Evolutionary conservation across 2,797 vertebrate species (phyloP).

Genomic region (Fundulus diaphanus): DNA sequence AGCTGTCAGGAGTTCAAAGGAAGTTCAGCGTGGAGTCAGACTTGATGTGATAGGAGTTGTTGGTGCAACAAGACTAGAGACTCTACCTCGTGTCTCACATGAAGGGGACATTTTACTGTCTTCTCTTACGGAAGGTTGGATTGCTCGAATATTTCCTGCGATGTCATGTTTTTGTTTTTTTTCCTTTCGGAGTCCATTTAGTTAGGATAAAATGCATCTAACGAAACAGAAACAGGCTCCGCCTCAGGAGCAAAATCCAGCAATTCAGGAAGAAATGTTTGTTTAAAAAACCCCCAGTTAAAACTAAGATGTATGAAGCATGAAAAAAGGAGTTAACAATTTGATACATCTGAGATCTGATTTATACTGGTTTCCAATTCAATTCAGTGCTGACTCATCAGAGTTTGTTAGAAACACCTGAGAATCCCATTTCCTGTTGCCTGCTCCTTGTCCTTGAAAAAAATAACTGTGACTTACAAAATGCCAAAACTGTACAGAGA

Average conservation of each 20-base stretch:
- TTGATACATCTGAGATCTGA: constrained; percentile 13
- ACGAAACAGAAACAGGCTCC: constrained; percentile 34
- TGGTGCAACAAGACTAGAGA: constrained; percentile 54
- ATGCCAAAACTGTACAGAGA: constrained; percentile 17
- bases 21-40: constrained; percentile 66
- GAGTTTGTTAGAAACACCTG: constrained; percentile 25
- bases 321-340: constrained; percentile 23
- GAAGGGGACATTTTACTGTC: constrained; percentile 40
- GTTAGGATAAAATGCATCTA: background rate
- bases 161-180: constrained; percentile 61
- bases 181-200: background rate
- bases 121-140: constrained; percentile 50
- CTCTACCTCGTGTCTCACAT: constrained; percentile 47
- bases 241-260: background rate
- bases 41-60: constrained; percentile 58
- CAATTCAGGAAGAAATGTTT: constrained; percentile 29
- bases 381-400: constrained; percentile 21
- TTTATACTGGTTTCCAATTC: constrained; percentile 32
- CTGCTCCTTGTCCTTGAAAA: constrained; percentile 29
- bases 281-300: constrained; percentile 16
- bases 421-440: constrained; percentile 20
- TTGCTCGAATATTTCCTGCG: constrained; percentile 31
- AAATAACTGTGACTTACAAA: constrained; percentile 27
- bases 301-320: constrained; percentile 1
- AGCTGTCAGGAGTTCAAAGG: constrained; percentile 72